Conservation (phyloP, 1,140 invertebrate species). For the Rhopalosiphum padi region DNA sequence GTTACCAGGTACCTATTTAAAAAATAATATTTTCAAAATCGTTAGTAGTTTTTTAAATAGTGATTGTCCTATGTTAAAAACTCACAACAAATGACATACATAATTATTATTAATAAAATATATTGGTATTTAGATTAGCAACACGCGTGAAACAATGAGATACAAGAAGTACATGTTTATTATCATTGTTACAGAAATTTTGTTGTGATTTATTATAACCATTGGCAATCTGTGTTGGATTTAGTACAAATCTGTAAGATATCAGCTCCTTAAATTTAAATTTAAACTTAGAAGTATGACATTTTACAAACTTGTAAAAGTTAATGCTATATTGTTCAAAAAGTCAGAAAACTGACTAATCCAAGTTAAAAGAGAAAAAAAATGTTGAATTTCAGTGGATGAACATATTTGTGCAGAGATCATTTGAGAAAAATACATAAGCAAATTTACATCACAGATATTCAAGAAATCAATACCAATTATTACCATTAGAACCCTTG, state of each 20-base stretch:
- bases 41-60: too few species aligned
- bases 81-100: too few species aligned
- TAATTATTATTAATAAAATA: too few species aligned
- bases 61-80: too few species aligned
- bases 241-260: neutral
- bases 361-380: neutral
- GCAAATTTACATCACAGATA: neutral
- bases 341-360: neutral
- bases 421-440: neutral
- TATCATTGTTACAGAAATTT: neutral
- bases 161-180: neutral
- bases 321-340: neutral
- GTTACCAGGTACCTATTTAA: too few species aligned
- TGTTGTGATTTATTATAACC: neutral
- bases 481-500: neutral
- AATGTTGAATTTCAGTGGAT: neutral
- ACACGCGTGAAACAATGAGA: neutral
- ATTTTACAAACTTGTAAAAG: neutral
- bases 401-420: neutral
- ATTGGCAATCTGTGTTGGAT: neutral
- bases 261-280: neutral
- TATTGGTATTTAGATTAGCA: neutral
- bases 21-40: too few species aligned
- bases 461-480: neutral
- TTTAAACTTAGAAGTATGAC: too few species aligned